Evolutionary conservation across 2,113 vertebrate genomes (phyloP).

Genomic region (Platysteira castanea): DNA sequence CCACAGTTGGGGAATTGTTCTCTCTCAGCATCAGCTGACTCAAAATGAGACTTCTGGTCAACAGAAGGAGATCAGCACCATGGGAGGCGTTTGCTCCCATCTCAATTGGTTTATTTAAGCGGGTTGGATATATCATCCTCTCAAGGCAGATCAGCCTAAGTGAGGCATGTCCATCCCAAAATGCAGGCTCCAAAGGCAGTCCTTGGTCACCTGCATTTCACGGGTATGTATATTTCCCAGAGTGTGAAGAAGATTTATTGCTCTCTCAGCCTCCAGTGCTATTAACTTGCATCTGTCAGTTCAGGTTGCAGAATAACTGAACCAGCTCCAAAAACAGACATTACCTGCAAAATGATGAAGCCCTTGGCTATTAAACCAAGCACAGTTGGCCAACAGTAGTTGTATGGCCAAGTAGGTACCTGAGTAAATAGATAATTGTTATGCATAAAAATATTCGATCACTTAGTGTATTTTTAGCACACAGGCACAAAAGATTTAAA

Average conservation of each 20-base stretch:
- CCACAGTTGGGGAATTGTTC: neutral
- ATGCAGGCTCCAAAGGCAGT: neutral
- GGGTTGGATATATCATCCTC: neutral
- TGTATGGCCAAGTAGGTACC: neutral
- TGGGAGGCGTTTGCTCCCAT: neutral
- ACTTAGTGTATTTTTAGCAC: neutral
- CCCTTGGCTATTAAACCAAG: neutral
- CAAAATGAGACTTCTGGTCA: neutral
- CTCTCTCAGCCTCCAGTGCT: neutral
- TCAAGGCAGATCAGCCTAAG: neutral
- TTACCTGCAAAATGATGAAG: neutral
- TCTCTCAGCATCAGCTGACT: neutral
- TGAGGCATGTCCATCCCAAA: neutral
- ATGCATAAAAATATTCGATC: neutral
- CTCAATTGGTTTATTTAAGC: neutral
- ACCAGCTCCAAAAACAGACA: neutral
- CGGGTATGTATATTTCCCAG: neutral
- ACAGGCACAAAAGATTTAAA: neutral
- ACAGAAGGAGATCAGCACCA: fast-evolving
- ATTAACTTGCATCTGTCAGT: neutral
- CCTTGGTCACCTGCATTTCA: neutral
- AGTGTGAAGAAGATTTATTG: neutral
- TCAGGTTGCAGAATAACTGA: neutral
- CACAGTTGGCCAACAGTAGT: neutral
- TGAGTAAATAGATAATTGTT: neutral